These are phyloP conservation scores for Lichenostomus cassidix DNA, from an alignment of 2,113 vertebrate species.

Conservation along the genomic window DNA sequence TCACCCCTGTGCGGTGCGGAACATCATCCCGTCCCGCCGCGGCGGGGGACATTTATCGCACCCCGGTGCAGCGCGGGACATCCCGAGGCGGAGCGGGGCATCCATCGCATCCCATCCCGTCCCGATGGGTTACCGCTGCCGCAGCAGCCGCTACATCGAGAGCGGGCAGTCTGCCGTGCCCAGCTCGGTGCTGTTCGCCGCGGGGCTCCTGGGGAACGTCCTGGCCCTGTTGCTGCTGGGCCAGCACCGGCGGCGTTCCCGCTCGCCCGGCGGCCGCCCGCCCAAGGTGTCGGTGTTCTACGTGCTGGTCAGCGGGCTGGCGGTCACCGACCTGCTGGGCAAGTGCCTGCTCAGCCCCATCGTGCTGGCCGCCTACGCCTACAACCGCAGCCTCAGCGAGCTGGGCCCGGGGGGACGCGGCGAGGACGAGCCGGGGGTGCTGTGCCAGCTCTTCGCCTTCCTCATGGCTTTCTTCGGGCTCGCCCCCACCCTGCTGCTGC, in stretches of 20 bases:
- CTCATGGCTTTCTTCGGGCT: slow-evolving; percentile 82
- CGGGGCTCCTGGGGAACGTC: slow-evolving; percentile 78
- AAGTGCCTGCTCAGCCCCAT: slow-evolving; percentile 79
- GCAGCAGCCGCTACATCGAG: slow-evolving; percentile 52
- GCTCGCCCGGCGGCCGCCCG: neutral
- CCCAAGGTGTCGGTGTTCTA: slow-evolving; percentile 72
- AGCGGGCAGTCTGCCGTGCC: slow-evolving; percentile 50
- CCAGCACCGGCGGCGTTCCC: slow-evolving; percentile 66
- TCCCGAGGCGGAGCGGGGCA: neutral
- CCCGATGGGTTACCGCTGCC: slow-evolving; percentile 59
- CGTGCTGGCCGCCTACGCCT: slow-evolving; percentile 77
- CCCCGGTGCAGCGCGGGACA: neutral
- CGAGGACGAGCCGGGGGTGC: neutral
- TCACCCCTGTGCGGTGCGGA: neutral
- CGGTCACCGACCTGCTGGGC: slow-evolving; percentile 77
- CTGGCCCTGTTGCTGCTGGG: slow-evolving; percentile 74
- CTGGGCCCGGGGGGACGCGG: neutral
- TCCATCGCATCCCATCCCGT: neutral
- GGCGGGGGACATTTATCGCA: fast-evolving
- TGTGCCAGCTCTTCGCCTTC: slow-evolving; percentile 77
- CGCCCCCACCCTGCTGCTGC: slow-evolving; percentile 74
- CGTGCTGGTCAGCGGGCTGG: slow-evolving; percentile 75
- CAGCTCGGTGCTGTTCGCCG: slow-evolving; percentile 80
- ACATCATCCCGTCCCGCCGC: neutral
- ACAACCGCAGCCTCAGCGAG: slow-evolving; percentile 73